Conservation (phyloP, 1,140 invertebrate genomes). For the Periplaneta americana region DNA sequence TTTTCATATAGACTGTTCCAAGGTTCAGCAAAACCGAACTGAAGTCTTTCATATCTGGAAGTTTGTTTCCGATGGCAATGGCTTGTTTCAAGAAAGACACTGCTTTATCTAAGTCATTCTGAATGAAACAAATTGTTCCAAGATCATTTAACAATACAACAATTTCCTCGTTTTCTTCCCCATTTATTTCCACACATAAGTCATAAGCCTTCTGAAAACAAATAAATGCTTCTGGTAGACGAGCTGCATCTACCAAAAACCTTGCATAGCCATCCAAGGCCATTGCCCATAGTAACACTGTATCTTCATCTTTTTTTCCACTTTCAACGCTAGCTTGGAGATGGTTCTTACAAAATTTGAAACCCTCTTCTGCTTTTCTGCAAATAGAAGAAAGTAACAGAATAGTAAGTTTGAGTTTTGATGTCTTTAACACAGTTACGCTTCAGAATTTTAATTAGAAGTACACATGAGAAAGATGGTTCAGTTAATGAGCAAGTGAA, state of each 20-base stretch:
- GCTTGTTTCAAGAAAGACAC: constrained; percentile 66
- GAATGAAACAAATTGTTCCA: constrained; percentile 62
- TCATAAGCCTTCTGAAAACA: constrained; percentile 65
- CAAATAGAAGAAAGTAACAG: constrained; percentile 17
- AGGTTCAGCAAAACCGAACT: constrained; percentile 76
- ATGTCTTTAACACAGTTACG: too few relatives aligned
- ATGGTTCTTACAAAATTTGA: constrained; percentile 66
- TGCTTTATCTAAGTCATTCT: constrained; percentile 61
- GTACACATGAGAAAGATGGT: too few relatives aligned
- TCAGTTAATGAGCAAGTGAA: too few relatives aligned
- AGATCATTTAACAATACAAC: constrained; percentile 81
- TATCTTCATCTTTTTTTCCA: constrained; percentile 48
- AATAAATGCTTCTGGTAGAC: constrained; percentile 55
- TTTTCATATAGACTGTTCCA: constrained; percentile 70
- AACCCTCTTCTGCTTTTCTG: constrained; percentile 66
- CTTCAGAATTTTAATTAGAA: too few relatives aligned
- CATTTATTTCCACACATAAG: constrained; percentile 57
- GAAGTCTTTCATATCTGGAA: constrained; percentile 56
- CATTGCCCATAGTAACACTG: constrained; percentile 58
- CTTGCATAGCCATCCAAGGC: constrained; percentile 77
- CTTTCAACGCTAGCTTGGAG: constrained; percentile 50
- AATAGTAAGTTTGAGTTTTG: too few relatives aligned
- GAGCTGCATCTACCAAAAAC: constrained; percentile 58
- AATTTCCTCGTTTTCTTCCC: constrained; percentile 62
- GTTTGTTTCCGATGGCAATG: constrained; percentile 52